Base-by-base conservation (phyloP, 2,113 vertebrate genomes). In the Cichladusa arquata region DNA sequence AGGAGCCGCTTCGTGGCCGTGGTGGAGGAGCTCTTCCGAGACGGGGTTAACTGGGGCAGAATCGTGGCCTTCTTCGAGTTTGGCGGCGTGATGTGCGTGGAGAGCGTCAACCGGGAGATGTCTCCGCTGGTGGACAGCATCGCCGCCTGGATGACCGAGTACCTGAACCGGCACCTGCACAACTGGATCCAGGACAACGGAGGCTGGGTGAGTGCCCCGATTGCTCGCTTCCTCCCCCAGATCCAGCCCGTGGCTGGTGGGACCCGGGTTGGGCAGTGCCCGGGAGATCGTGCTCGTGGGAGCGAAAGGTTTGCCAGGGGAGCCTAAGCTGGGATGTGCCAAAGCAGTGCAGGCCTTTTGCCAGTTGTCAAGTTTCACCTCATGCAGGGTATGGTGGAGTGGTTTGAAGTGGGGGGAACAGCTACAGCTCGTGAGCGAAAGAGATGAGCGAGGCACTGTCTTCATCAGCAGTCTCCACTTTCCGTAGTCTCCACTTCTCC, bases 41-140 rank as follows among this genome's bases (percentile, higher is more conserved):
- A 99, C 22, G 99, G 99, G 25, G 98, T 99, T 81, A 99, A 99
- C 98, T 99, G 99, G 99, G 99, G 99, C 73, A 98, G 99, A 92
- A 99, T 99, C 48, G 99, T 99, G 95, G 99, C 99, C 80, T 99
- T 99, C 98, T 99, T 99, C 84, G 99, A 99, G 98, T 99, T 99
- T 40, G 99, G 99, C 16, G 99, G 99, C 14, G 98, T 98, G 53
- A 98, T 99, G 98, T 99, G 99, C 19, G 99, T 98, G 96, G 99
- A 99, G 97, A 99, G 99, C 92, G 98, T 98, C 96, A 98, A 99
- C 96, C 98, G 98, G 90, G 99, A 99, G 97, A 99, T 99, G 99
- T 97, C 97, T 13, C 91, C 98, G 45, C 99, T 99, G 34, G 99
- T 99, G 95, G 99, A 99, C 97, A 98, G 79, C 98, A 99, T 99